Percentiles rank a stretch among this genome's conserved stretches.
Conservation (phyloP, 2,888 invertebrate genomes). For the Epistrophella euchroma region DNA sequence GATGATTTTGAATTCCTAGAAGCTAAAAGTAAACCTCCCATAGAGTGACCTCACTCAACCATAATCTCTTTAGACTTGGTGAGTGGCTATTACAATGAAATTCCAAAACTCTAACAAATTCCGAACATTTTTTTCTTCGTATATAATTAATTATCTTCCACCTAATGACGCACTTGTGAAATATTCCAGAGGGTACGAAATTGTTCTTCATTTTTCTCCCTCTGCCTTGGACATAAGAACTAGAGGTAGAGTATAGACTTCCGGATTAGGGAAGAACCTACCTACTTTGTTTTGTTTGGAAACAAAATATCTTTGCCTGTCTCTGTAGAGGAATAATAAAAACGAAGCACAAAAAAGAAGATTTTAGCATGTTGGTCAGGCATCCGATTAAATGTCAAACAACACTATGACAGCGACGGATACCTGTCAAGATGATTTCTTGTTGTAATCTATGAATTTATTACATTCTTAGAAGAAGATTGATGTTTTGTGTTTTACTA, state of each 20-base stretch:
- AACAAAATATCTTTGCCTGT: slow-evolving; percentile 7
- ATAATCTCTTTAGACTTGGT: slow-evolving; percentile 68
- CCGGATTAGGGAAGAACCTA: slow-evolving; percentile 62
- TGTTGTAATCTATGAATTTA: slow-evolving; percentile 62
- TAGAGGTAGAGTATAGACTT: slow-evolving; percentile 57
- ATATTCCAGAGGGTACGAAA: slow-evolving; percentile 42
- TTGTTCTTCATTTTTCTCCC: not conserved
- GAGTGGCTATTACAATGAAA: slow-evolving; percentile 57
- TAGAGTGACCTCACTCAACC: slow-evolving; percentile 61
- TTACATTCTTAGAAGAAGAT: slow-evolving; percentile 55
- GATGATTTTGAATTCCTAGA: slow-evolving; percentile 58
- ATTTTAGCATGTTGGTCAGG: slow-evolving; percentile 27
- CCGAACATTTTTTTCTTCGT: slow-evolving; percentile 37
- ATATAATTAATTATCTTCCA: slow-evolving; percentile 66
- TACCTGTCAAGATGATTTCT: slow-evolving; percentile 70
- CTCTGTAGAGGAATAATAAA: not conserved
- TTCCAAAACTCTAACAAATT: slow-evolving; percentile 47
- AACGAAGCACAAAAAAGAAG: not conserved
- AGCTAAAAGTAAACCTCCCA: slow-evolving; percentile 60
- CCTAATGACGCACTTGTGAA: slow-evolving; percentile 74
- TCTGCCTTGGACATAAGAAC: not conserved
- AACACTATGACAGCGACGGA: slow-evolving; percentile 30
- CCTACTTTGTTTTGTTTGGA: slow-evolving; percentile 11
- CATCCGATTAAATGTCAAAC: slow-evolving; percentile 52
- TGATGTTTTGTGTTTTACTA: not conserved